phyloP scores from a whole-genome alignment of 2,888 invertebrate genomes.

The Agapostemon virescens region DNA sequence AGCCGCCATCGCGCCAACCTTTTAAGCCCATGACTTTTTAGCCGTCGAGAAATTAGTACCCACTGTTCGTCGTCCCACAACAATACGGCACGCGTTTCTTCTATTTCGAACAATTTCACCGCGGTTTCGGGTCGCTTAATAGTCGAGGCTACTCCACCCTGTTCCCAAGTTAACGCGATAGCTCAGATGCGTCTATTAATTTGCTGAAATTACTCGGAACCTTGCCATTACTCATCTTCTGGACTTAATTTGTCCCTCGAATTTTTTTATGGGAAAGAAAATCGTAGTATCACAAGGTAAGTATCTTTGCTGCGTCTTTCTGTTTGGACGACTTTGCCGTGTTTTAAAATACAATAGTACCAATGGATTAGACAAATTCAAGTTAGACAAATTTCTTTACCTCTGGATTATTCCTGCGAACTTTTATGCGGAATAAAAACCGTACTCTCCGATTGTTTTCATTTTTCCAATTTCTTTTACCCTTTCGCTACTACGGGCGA shows the following conservation, averaged over 20 bases:
- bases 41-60: constrained; percentile 35
- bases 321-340: not conserved
- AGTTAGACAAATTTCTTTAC: not conserved
- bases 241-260: not conserved
- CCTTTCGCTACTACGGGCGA: too few species aligned
- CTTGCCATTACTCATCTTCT: not conserved
- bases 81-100: constrained; percentile 29
- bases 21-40: constrained; percentile 43
- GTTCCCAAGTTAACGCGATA: not conserved
- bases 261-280: not conserved
- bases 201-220: not conserved
- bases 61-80: constrained; percentile 14
- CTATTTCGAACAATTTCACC: constrained; percentile 25
- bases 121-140: not conserved
- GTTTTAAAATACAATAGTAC: too few species aligned
- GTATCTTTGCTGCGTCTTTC: not conserved
- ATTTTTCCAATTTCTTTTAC: too few species aligned
- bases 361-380: too few species aligned
- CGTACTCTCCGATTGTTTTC: too few species aligned
- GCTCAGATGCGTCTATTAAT: not conserved
- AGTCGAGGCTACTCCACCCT: not conserved
- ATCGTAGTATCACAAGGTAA: not conserved
- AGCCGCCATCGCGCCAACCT: constrained; percentile 27
- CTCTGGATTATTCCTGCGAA: not conserved
- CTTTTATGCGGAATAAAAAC: too few species aligned